These are phyloP conservation scores for Lethenteron camtschaticum DNA, from an alignment of 2,113 vertebrate species.

Conservation along the genomic window DNA sequence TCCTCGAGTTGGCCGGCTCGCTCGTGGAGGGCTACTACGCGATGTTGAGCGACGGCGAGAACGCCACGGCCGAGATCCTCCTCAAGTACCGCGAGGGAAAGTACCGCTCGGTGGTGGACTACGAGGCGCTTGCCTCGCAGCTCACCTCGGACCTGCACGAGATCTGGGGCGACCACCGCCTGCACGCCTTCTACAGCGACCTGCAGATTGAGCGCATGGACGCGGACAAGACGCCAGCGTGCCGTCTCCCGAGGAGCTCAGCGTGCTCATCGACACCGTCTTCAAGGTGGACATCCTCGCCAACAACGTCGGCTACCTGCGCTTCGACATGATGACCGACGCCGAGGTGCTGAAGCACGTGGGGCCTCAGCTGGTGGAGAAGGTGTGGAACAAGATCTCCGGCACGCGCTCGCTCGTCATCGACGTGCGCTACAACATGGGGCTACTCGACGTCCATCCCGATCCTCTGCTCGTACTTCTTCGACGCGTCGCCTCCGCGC, in stretches of 20 bases:
- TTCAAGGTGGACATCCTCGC: constrained; percentile 47
- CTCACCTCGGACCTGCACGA: constrained; percentile 56
- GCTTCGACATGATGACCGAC: constrained; percentile 57
- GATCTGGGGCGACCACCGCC: constrained; percentile 42
- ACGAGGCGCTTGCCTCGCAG: constrained; percentile 51
- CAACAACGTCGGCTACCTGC: constrained; percentile 42
- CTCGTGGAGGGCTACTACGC: constrained; percentile 49
- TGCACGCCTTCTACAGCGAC: constrained; percentile 45
- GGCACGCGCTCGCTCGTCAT: constrained; percentile 36
- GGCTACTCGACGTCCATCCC: constrained; percentile 43
- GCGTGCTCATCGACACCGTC: constrained; percentile 37
- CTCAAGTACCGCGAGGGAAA: constrained; percentile 31
- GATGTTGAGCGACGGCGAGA: constrained; percentile 29
- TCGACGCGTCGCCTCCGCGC: constrained; percentile 29
- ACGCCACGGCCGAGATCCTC: constrained; percentile 20
- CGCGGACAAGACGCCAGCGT: constrained; percentile 21
- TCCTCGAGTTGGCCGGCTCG: constrained; percentile 24
- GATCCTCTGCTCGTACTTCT: constrained; percentile 55
- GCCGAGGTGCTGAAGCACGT: constrained; percentile 38
- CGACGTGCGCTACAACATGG: constrained; percentile 59
- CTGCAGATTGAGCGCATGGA: constrained; percentile 28
- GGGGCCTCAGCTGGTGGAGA: constrained; percentile 30
- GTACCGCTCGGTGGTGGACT: constrained; percentile 46
- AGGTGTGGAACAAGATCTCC: constrained; percentile 48
- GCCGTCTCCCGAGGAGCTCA: constrained; percentile 37